Evolutionary conservation across 2,113 vertebrate genomes (phyloP), one percentile per base, ranked within the genome.

Genomic region (Todiramphus chloris): DNA sequence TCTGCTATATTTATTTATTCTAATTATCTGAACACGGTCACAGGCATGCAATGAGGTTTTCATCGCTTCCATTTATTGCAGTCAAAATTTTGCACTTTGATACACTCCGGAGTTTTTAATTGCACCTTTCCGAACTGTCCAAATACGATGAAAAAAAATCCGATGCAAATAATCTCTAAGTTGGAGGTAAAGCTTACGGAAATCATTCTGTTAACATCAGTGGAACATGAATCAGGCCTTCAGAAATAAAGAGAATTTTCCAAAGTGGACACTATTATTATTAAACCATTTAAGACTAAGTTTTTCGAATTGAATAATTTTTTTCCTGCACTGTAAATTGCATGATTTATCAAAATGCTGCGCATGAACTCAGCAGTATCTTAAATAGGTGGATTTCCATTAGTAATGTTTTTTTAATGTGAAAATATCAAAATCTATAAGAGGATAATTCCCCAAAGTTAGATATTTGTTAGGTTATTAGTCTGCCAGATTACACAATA

Each of bases 401-500:
- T 72, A 75, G 66, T 70, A 48, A 74, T 13, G 4, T 6, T 27
- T 50, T 81, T 55, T 83, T 48, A 6, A 79, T 55, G 51, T 33
- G 68, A 74, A 93, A 89, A 87, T 23, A 56, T 4, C 24, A 59
- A 83, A 39, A 70, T 41, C 73, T 74, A 58, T n/a, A 35, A 89
- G 30, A 35, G 11, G 55, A 33, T 58, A 63, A 88, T 72, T 58
- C 59, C 60, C 68, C 17, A 4, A 75, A 94, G 90, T 87, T 72
- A 83, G 72, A 70, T 78, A 69, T 62, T 56, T 88, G 31, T 73
- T 55, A 77, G 53, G 76, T 75, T 93, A 87, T 91, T 67, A 96
- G 73, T 82, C 75, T 58, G 89, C 59, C 55, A 93, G 94, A 95
- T 64, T 91, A 82, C 72, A 83, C 23, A 62, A 69, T 63, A 91